phyloP scores from a whole-genome alignment of 1,140 invertebrate genomes.

The Tribolium madens region DNA sequence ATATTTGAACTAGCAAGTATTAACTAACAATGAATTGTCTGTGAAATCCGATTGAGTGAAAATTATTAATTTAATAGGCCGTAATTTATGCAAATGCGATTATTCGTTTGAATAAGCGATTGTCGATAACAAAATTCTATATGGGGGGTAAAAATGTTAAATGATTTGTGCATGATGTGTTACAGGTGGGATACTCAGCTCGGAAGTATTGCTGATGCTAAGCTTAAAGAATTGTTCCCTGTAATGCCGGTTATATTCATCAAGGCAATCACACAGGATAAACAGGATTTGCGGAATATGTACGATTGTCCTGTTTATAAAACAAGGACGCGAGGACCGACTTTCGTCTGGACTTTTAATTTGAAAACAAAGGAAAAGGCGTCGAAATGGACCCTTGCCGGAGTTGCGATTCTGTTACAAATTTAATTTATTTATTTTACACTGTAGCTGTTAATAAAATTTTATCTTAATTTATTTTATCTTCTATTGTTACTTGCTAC shows the following conservation, averaged over 20 bases:
- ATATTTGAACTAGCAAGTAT: neutral
- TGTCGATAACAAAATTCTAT: neutral
- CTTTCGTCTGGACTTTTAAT: constrained; percentile 97
- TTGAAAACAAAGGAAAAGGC: constrained; percentile 90
- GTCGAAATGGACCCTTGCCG: constrained; percentile 92
- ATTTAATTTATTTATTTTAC: constrained; percentile 66
- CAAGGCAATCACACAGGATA: constrained; percentile 88
- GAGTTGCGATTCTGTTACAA: constrained; percentile 89
- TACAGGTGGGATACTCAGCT: constrained; percentile 80
- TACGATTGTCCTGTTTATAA: constrained; percentile 97
- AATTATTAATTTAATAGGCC: constrained; percentile 6
- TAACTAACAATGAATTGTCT: constrained; percentile 11
- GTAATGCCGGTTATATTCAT: constrained; percentile 94
- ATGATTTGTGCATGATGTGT: constrained; percentile 16
- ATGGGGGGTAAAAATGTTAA: neutral
- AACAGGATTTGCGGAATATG: constrained; percentile 86
- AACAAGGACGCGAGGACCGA: constrained; percentile 86
- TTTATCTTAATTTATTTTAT: constrained; percentile 3
- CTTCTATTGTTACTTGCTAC: neutral
- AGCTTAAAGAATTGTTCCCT: constrained; percentile 90
- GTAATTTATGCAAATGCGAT: constrained; percentile 10
- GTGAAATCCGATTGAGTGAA: constrained; percentile 8
- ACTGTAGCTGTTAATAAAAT: neutral
- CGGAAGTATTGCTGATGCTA: constrained; percentile 84
- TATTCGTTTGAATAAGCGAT: neutral